phyloP scores from a whole-genome alignment of 2,113 vertebrate species.

The Trematomus loennbergii region DNA sequence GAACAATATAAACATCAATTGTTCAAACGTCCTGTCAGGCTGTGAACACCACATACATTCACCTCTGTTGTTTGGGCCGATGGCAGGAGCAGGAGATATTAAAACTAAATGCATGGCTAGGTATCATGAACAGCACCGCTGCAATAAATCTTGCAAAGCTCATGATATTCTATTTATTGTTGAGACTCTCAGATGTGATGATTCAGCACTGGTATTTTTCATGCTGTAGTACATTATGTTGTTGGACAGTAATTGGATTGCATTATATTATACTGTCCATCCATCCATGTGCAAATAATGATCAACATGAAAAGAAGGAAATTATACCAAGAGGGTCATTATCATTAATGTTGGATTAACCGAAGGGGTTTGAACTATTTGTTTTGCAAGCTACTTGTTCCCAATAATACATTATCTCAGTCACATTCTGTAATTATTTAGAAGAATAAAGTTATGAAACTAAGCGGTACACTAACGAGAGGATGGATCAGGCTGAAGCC shows the following conservation, averaged over 20 bases:
- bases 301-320: neutral
- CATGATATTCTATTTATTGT: constrained; percentile 1
- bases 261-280: neutral
- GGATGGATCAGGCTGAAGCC: neutral
- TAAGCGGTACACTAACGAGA: too few species aligned
- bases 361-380: constrained; percentile 7
- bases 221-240: neutral
- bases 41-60: neutral
- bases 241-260: neutral
- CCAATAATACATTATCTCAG: too few species aligned
- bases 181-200: constrained; percentile 5
- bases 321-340: neutral
- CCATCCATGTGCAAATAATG: neutral
- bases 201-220: constrained; percentile 1
- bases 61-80: neutral
- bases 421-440: too few species aligned
- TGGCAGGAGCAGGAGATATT: neutral
- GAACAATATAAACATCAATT: neutral
- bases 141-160: neutral
- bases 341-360: neutral
- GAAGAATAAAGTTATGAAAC: too few species aligned
- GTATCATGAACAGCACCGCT: neutral
- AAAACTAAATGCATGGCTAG: neutral
- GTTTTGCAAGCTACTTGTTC: too few species aligned
- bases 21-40: neutral